phyloP scores from a whole-genome alignment of 2,113 vertebrate genomes.

The Siniperca chuatsi region DNA sequence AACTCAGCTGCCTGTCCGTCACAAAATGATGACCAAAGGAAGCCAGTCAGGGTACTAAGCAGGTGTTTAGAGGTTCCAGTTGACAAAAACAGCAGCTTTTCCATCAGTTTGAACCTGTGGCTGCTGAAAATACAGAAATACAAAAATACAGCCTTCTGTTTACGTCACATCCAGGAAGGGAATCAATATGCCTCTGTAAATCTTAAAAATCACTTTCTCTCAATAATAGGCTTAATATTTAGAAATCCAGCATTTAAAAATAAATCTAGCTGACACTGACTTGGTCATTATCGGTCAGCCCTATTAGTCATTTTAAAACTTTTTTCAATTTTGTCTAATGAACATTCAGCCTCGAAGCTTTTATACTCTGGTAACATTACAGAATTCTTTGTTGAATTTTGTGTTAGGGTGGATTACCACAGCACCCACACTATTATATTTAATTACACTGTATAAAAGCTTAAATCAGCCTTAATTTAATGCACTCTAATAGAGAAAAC shows the following conservation, averaged over 20 bases:
- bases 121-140: background rate
- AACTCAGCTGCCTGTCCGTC: background rate
- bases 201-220: background rate
- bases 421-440: background rate
- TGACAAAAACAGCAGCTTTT: background rate
- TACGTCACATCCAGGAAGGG: too few relatives aligned
- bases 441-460: background rate
- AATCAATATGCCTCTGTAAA: background rate
- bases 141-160: background rate
- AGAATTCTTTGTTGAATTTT: background rate
- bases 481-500: conserved; percentile 1
- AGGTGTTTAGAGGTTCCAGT: background rate
- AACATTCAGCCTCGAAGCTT: background rate
- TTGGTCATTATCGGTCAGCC: too few relatives aligned
- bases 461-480: conserved; percentile 24
- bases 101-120: background rate
- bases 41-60: background rate
- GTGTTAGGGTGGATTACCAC: background rate
- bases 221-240: background rate
- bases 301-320: background rate
- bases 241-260: background rate
- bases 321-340: background rate
- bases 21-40: background rate
- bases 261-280: background rate
- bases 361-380: background rate